Percentiles rank a stretch among this genome's conserved stretches.
Conservation (phyloP, 1,140 invertebrate genomes). For the Tenebrio molitor region DNA sequence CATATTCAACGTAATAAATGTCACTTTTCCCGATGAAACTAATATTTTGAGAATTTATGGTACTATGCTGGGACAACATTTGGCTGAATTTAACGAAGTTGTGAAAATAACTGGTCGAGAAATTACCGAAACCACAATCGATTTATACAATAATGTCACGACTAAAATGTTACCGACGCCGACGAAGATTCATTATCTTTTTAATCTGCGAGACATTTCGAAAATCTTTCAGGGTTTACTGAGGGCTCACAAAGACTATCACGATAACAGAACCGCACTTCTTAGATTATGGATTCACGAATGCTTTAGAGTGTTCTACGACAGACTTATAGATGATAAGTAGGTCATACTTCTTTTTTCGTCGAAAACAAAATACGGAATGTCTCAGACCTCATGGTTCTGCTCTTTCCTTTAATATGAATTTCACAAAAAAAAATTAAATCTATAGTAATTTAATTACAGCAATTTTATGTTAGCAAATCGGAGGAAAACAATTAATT, state of each 20-base stretch:
- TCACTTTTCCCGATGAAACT: constrained; percentile 83
- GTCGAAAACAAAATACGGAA: too few relatives aligned
- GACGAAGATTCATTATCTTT: constrained; percentile 89
- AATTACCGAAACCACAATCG: constrained; percentile 78
- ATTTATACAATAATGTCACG: constrained; percentile 80
- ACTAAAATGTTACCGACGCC: constrained; percentile 85
- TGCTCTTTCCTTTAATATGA: too few relatives aligned
- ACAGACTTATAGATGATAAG: constrained; percentile 83
- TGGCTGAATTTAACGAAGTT: constrained; percentile 81
- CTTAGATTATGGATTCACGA: constrained; percentile 88
- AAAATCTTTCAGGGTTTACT: constrained; percentile 82
- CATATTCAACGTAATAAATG: constrained; percentile 85
- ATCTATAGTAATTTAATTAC: too few relatives aligned
- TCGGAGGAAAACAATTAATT: too few relatives aligned
- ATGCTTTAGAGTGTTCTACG: constrained; percentile 84
- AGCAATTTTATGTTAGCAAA: too few relatives aligned
- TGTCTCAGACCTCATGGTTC: too few relatives aligned
- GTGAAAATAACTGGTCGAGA: constrained; percentile 74
- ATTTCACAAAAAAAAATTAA: too few relatives aligned
- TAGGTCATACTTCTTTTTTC: too few relatives aligned
- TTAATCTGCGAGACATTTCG: constrained; percentile 90
- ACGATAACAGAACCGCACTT: constrained; percentile 78
- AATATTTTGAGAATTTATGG: constrained; percentile 86
- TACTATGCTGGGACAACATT: constrained; percentile 85
- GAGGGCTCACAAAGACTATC: constrained; percentile 79